phyloP scores from a whole-genome alignment of 2,113 vertebrate species.

The Hystrix cristata region DNA sequence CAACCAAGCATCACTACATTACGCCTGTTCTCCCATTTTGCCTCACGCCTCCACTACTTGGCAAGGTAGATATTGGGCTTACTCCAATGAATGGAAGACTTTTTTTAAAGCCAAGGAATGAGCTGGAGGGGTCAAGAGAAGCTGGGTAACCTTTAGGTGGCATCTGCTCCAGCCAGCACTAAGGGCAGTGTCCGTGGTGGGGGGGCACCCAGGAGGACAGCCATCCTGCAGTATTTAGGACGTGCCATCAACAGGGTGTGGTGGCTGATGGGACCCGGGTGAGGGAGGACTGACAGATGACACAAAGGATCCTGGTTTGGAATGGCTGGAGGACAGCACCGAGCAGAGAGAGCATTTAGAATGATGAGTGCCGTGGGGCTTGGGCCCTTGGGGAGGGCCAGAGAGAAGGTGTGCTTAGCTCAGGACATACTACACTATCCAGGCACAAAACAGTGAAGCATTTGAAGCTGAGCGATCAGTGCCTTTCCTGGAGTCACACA shows the following conservation, averaged over 20 bases:
- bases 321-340: neutral
- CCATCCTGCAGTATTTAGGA: neutral
- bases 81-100: neutral
- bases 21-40: neutral
- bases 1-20: neutral
- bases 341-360: neutral
- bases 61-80: too few relatives aligned
- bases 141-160: neutral
- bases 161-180: neutral
- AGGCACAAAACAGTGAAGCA: neutral
- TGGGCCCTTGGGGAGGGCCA: neutral
- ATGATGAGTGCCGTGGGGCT: neutral
- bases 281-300: neutral
- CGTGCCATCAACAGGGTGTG: fast-evolving
- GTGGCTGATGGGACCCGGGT: neutral
- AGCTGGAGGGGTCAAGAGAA: neutral
- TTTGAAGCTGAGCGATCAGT: neutral
- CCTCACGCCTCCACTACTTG: neutral
- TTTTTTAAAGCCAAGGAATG: neutral
- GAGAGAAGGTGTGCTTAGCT: neutral
- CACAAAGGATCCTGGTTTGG: neutral
- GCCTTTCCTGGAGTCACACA: neutral
- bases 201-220: neutral
- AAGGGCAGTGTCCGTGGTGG: neutral
- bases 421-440: neutral